Evolutionary conservation across 2,113 vertebrate species (phyloP), one percentile per base, ranked within the genome.

Genomic region (Nycticryphes semicollaris): DNA sequence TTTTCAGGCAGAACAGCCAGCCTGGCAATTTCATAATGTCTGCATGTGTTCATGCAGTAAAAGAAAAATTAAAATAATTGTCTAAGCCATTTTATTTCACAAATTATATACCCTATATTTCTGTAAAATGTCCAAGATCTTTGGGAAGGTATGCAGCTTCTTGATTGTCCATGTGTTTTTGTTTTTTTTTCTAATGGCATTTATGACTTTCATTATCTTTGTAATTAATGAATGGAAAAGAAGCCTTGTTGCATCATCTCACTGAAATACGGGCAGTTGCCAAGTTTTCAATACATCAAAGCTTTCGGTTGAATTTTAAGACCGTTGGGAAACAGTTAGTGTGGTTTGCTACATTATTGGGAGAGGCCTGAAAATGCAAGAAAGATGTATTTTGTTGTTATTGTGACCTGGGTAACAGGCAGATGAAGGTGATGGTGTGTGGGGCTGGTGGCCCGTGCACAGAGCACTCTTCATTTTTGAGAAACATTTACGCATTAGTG

Each of bases 191-290:
- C 27, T 67, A 33, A 33, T 57, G 35, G 8, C 83, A 39, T 87
- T 93, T 86, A 80, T 37, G 90, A 27, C 56, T 76, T 77, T n/a
- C 39, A 73, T 72, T 86, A 74, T 69, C 51, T 94, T 90, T 76
- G 93, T 75, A 93, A 92, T 93, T 96, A 92, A 83, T 93, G 85
- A 94, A 80, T 91, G 97, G 85, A 92, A 96, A 87, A 89, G 24
- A 93, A 91, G 63, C 68, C 75, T 95, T 62, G 33, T 78, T 39
- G 82, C 96, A 54, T 97, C 89, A 93, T 59, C 83, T 54, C 68
- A 54, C 45, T 86, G 69, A 94, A 93, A 60, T 69, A 39, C 18
- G 67, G 41, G 14, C 15, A 37, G 45, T 24, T 53, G 27, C 37
- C 20, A 67, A 69, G 41, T 45, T 91, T 83, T 79, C 39, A 43